Evolutionary conservation across 2,888 invertebrate genomes (phyloP).

Genomic region (Aquatica leii): DNA sequence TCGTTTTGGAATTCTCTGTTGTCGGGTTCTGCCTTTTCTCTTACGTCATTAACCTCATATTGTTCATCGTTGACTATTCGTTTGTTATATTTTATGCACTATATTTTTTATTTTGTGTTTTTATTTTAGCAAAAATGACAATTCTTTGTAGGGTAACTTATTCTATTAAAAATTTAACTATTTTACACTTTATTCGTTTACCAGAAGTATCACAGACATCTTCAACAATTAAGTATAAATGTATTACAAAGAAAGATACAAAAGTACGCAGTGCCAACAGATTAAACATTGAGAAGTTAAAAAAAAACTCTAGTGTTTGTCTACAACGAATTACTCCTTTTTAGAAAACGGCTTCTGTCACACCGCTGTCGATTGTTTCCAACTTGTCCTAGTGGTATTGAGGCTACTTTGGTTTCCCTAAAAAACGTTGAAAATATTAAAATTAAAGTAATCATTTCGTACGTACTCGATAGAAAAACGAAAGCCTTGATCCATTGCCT

Average conservation of each 20-base stretch:
- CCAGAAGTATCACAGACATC: constrained; percentile 15
- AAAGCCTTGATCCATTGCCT: constrained; percentile 55
- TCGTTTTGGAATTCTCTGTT: no score
- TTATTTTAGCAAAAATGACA: no score
- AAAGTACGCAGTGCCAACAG: neutral
- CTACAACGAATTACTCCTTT: neutral
- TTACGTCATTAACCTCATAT: no score
- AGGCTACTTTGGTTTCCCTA: constrained; percentile 56
- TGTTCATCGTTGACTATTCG: no score
- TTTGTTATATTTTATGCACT: no score
- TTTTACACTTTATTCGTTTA: constrained; percentile 2
- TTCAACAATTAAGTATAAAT: constrained; percentile 5
- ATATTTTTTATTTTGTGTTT: no score
- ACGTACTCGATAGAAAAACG: constrained; percentile 56
- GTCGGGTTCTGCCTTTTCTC: no score
- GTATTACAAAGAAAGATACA: neutral
- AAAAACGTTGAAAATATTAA: constrained; percentile 28
- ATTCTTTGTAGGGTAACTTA: no score
- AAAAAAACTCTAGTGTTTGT: no score
- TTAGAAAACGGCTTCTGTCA: constrained; percentile 36
- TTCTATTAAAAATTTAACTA: neutral
- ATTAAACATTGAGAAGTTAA: no score
- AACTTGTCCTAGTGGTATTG: constrained; percentile 54
- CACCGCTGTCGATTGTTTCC: constrained; percentile 51
- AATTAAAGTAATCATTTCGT: constrained; percentile 1